These are phyloP conservation scores for Oophaga sylvatica DNA, from an alignment of 2,797 vertebrate species.

Conservation along the genomic window DNA sequence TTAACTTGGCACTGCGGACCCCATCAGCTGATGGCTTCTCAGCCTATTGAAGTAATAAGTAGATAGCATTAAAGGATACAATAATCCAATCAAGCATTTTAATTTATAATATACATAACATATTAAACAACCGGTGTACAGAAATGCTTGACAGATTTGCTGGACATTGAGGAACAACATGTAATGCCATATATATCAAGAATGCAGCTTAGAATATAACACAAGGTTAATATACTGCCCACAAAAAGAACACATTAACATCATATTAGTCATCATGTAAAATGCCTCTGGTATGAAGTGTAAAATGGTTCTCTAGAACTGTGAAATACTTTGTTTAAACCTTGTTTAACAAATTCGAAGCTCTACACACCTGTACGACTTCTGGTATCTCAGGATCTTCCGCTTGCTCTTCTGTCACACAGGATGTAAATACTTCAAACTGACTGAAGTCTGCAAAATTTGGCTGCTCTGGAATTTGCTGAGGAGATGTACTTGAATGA, in stretches of 20 bases:
- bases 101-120: not conserved
- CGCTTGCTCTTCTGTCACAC: constrained; percentile 81
- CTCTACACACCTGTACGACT: constrained; percentile 78
- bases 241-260: too few relatives aligned
- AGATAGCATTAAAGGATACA: not conserved
- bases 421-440: constrained; percentile 89
- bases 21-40: constrained; percentile 84
- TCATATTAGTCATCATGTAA: too few relatives aligned
- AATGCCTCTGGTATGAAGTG: too few relatives aligned
- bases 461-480: constrained; percentile 97
- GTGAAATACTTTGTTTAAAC: too few relatives aligned
- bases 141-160: too few relatives aligned
- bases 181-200: too few relatives aligned
- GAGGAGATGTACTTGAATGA: constrained; percentile 89
- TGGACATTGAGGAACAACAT: not conserved
- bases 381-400: constrained; percentile 88
- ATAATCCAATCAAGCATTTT: not conserved
- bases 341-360: not conserved
- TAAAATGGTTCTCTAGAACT: too few relatives aligned
- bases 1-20: constrained; percentile 87
- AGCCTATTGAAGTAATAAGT: constrained; percentile 70
- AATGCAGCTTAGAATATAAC: too few relatives aligned
- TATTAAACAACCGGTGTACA: not conserved
- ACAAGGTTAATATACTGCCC: too few relatives aligned
- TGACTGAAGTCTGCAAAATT: constrained; percentile 99